Conservation (phyloP, 2,888 invertebrate species). For the Drosophila prostipennis region DNA sequence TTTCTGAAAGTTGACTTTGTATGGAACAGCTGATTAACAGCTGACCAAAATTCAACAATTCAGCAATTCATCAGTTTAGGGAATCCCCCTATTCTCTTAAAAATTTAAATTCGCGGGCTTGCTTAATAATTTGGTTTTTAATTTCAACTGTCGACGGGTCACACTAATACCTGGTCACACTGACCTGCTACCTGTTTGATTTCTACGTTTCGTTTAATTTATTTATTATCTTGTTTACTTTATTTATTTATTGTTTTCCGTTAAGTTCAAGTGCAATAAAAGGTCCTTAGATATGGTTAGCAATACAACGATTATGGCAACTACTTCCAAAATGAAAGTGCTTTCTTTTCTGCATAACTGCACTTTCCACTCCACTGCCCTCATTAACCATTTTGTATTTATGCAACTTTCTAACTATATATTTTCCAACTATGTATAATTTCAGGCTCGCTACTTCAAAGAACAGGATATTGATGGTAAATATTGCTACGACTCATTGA, state of each 20-base stretch:
- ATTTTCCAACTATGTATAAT: constrained; percentile 51
- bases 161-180: constrained; percentile 14
- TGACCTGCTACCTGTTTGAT: constrained; percentile 62
- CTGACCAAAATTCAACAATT: too few species aligned
- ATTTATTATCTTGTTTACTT: constrained; percentile 32
- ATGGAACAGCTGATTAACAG: too few species aligned
- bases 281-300: constrained; percentile 53
- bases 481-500: constrained; percentile 65
- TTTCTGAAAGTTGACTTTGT: too few species aligned
- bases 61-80: too few species aligned
- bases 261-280: constrained; percentile 3
- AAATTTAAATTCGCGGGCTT: not conserved
- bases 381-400: constrained; percentile 45
- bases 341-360: constrained; percentile 2
- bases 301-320: too few species aligned
- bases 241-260: constrained; percentile 16
- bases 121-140: not conserved
- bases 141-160: not conserved
- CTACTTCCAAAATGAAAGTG: not conserved
- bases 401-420: constrained; percentile 45
- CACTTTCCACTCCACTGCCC: constrained; percentile 62
- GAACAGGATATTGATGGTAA: constrained; percentile 98
- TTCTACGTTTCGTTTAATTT: constrained; percentile 41
- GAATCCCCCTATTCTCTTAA: too few species aligned
- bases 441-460: constrained; percentile 95